phyloP scores from a whole-genome alignment of 2,113 vertebrate genomes.

The Forbesichthys papilliferus region DNA sequence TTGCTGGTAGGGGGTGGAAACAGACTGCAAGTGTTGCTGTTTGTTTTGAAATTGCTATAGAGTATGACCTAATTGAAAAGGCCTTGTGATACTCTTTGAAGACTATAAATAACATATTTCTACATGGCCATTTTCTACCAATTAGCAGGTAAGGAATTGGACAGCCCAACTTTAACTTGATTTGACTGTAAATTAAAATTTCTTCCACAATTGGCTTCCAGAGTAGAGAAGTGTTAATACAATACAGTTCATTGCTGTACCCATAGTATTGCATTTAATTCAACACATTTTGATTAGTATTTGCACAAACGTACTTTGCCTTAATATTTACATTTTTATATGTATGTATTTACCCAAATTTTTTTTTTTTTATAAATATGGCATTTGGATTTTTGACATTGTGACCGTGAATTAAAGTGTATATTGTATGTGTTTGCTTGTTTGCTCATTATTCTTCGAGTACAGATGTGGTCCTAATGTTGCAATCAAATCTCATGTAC shows the following conservation, averaged over 20 bases:
- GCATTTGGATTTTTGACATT: too few relatives aligned
- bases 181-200: slow-evolving; percentile 20
- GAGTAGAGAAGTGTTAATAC: slow-evolving; percentile 32
- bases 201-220: slow-evolving; percentile 13
- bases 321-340: too few relatives aligned
- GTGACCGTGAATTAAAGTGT: neutral
- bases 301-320: too few relatives aligned
- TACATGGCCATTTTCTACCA: slow-evolving; percentile 14
- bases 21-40: neutral
- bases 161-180: slow-evolving; percentile 25
- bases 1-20: neutral
- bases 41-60: slow-evolving; percentile 9
- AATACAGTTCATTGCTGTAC: neutral
- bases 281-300: too few relatives aligned
- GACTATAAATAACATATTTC: slow-evolving; percentile 9
- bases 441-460: neutral
- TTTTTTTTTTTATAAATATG: too few relatives aligned
- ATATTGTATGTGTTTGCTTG: neutral
- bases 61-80: slow-evolving; percentile 4
- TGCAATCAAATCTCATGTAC: neutral
- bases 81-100: slow-evolving; percentile 11
- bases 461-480: neutral
- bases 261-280: neutral
- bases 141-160: slow-evolving; percentile 25
- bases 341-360: too few relatives aligned